Percentiles rank a stretch among this genome's conserved stretches.
Evolutionary conservation across 2,888 invertebrate species (phyloP).

Genomic region (Aphodius granarius): DNA sequence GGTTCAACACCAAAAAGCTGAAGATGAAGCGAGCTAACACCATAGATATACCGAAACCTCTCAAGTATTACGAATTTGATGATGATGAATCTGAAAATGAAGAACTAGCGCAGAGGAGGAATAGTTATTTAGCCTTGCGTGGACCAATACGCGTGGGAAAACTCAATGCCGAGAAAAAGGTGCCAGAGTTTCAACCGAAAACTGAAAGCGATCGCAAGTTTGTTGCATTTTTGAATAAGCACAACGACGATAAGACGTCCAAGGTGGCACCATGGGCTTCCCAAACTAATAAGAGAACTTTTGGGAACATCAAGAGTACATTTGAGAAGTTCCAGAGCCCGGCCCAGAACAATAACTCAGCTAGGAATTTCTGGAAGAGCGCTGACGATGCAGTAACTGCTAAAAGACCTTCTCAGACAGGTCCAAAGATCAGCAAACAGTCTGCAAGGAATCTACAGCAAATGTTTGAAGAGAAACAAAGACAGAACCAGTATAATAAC

Average conservation of each 20-base stretch:
- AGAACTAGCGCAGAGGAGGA: slow-evolving; percentile 45
- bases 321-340: slow-evolving; percentile 65
- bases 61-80: slow-evolving; percentile 54
- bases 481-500: slow-evolving; percentile 44
- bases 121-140: slow-evolving; percentile 56
- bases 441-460: slow-evolving; percentile 48
- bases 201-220: slow-evolving; percentile 86
- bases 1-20: slow-evolving; percentile 64
- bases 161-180: slow-evolving; percentile 51
- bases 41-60: slow-evolving; percentile 80
- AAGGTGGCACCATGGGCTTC: slow-evolving; percentile 25
- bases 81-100: slow-evolving; percentile 51
- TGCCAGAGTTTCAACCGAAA: slow-evolving; percentile 75
- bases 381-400: slow-evolving; percentile 57
- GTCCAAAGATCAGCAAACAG: slow-evolving; percentile 50
- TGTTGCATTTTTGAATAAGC: slow-evolving; percentile 78
- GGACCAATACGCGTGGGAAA: slow-evolving; percentile 62
- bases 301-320: slow-evolving; percentile 60
- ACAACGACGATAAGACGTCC: slow-evolving; percentile 57
- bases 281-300: slow-evolving; percentile 15
- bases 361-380: slow-evolving; percentile 65
- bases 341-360: slow-evolving; percentile 57
- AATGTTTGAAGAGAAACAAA: slow-evolving; percentile 52
- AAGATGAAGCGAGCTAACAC: slow-evolving; percentile 88
- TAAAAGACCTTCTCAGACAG: slow-evolving; percentile 43